Evolutionary conservation across 2,113 vertebrate genomes (phyloP).

Genomic region (Leucosticte australis): DNA sequence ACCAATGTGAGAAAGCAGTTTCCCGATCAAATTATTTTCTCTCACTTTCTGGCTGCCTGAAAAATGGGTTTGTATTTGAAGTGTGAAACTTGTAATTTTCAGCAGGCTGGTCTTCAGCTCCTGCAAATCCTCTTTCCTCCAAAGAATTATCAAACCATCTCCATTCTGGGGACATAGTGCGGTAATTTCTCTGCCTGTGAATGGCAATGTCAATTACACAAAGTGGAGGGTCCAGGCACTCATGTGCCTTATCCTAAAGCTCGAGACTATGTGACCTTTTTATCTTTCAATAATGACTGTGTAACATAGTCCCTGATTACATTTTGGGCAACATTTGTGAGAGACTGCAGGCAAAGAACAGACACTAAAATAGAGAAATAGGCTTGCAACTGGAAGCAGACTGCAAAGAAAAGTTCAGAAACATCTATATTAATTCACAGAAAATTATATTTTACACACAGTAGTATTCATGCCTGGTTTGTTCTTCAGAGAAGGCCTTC

Average conservation of each 20-base stretch:
- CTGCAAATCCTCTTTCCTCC: not conserved
- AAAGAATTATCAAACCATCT: not conserved
- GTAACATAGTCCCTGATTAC: rapidly evolving
- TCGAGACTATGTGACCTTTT: not conserved
- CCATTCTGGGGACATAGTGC: not conserved
- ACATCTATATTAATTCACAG: not conserved
- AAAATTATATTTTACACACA: not conserved
- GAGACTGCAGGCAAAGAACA: not conserved
- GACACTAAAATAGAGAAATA: not conserved
- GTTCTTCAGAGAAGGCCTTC: not conserved
- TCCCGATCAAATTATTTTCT: not conserved
- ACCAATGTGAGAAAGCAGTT: not conserved
- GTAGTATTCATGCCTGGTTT: not conserved
- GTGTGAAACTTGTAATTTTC: constrained; percentile 9
- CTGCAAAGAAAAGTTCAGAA: not conserved
- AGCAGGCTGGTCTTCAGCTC: not conserved
- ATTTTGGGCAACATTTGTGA: not conserved
- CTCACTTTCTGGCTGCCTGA: not conserved
- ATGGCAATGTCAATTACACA: not conserved
- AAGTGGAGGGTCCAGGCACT: not conserved
- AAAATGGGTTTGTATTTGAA: not conserved
- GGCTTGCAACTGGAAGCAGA: not conserved
- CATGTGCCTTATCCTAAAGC: not conserved
- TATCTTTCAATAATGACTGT: not conserved
- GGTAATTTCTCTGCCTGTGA: not conserved